Evolutionary conservation across 1,140 invertebrate genomes (phyloP).

Genomic region (Panagrolaimus sp.): DNA sequence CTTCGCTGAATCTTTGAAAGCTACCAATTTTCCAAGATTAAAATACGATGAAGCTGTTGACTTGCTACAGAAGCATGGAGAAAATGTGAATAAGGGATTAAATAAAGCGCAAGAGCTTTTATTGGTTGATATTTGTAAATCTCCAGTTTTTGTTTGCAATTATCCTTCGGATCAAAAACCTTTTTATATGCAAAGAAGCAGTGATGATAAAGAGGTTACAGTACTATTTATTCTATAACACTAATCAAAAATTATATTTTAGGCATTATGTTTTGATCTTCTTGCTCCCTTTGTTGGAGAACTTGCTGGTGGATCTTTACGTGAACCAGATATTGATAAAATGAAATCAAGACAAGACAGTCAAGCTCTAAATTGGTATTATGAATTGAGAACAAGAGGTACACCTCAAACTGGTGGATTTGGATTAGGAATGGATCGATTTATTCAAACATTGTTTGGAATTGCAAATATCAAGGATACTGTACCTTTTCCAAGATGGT

Average conservation of each 20-base stretch:
- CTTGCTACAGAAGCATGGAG: conserved; percentile 20
- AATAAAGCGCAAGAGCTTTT: conserved; percentile 76
- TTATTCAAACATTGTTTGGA: conserved; percentile 73
- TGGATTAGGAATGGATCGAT: conserved; percentile 88
- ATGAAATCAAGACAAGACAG: conserved; percentile 3
- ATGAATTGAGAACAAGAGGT: conserved; percentile 81
- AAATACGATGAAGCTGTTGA: conserved; percentile 28
- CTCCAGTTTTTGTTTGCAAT: conserved; percentile 79
- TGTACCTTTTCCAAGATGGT: conserved; percentile 86
- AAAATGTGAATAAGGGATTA: conserved; percentile 60
- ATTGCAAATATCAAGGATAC: conserved; percentile 83
- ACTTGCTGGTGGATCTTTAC: conserved; percentile 82
- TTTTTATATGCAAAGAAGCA: conserved; percentile 80
- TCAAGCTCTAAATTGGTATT: conserved; percentile 66
- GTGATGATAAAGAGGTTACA: conserved; percentile 62
- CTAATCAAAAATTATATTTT: conserved; percentile 13
- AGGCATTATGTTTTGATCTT: conserved; percentile 71
- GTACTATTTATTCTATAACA: too few species aligned
- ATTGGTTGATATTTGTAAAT: conserved; percentile 63
- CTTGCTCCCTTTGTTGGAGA: conserved; percentile 81
- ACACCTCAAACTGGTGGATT: conserved; percentile 82
- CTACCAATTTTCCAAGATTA: conserved; percentile 30
- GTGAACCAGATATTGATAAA: conserved; percentile 70
- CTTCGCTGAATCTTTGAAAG: not conserved
- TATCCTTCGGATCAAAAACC: conserved; percentile 81